phyloP scores from a whole-genome alignment of 2,888 invertebrate species.

The Drosophila kanekoi region DNA sequence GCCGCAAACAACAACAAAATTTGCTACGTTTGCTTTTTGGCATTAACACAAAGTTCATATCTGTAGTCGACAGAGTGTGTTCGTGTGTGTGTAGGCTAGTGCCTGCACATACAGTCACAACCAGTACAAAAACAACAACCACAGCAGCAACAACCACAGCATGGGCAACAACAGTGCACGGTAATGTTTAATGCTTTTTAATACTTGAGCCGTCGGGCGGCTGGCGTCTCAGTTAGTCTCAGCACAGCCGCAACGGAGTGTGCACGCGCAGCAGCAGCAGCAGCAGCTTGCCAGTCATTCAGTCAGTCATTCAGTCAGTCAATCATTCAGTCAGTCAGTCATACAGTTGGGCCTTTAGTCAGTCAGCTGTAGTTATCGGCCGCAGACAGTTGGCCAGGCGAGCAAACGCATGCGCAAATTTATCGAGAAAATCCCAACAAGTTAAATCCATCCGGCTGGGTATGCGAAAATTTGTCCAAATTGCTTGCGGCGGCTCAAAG shows the following conservation, averaged over 20 bases:
- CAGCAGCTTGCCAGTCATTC: conserved; percentile 33
- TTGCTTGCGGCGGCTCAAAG: conserved; percentile 36
- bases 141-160: conserved; percentile 33
- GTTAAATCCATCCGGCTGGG: conserved; percentile 46
- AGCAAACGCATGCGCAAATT: conserved; percentile 44
- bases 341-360: conserved; percentile 28
- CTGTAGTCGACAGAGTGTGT: conserved; percentile 30
- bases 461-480: conserved; percentile 61
- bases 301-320: conserved; percentile 15
- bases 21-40: conserved; percentile 69
- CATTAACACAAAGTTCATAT: conserved; percentile 79
- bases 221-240: conserved; percentile 83
- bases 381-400: conserved; percentile 21
- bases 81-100: conserved; percentile 27
- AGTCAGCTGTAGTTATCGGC: too few species aligned
- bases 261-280: conserved; percentile 81
- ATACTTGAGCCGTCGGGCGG: conserved; percentile 83
- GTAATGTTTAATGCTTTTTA: conserved; percentile 82
- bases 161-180: conserved; percentile 61
- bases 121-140: conserved; percentile 15
- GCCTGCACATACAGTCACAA: conserved; percentile 38
- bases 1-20: conserved; percentile 31
- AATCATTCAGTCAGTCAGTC: conserved; percentile 15
- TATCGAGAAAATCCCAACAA: conserved; percentile 57
- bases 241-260: conserved; percentile 85